These are phyloP conservation scores for Poeciliopsis turrubarensis DNA, from an alignment of 2,113 vertebrate species.

Conservation along the genomic window DNA sequence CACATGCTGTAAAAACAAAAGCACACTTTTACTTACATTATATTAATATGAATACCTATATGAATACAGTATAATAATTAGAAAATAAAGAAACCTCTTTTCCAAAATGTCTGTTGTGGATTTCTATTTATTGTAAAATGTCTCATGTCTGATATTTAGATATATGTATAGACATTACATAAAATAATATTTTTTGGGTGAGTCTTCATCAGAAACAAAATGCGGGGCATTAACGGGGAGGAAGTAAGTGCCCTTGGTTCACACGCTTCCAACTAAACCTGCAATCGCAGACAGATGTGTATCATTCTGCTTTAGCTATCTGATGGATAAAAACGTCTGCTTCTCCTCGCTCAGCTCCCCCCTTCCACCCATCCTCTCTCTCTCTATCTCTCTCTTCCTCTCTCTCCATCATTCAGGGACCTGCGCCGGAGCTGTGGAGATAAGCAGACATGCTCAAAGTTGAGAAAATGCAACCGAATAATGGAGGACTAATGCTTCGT, in stretches of 20 bases:
- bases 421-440: too few relatives aligned
- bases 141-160: not conserved
- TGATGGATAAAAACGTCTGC: not conserved
- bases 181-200: not conserved
- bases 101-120: constrained; percentile 61
- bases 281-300: not conserved
- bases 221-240: too few relatives aligned
- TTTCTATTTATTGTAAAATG: constrained; percentile 27
- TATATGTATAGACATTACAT: too few relatives aligned
- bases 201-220: not conserved
- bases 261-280: not conserved
- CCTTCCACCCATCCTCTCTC: too few relatives aligned
- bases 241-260: not conserved
- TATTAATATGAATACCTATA: constrained; percentile 78
- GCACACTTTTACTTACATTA: constrained; percentile 79
- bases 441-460: not conserved
- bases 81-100: constrained; percentile 80
- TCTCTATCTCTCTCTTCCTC: too few relatives aligned
- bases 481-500: not conserved
- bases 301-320: not conserved
- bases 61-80: constrained; percentile 74
- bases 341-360: too few relatives aligned
- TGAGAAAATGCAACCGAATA: not conserved
- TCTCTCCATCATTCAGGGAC: too few relatives aligned
- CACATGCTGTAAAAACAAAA: constrained; percentile 78